Conservation (phyloP, 2,113 vertebrate genomes). For the Leptosomus discolor region DNA sequence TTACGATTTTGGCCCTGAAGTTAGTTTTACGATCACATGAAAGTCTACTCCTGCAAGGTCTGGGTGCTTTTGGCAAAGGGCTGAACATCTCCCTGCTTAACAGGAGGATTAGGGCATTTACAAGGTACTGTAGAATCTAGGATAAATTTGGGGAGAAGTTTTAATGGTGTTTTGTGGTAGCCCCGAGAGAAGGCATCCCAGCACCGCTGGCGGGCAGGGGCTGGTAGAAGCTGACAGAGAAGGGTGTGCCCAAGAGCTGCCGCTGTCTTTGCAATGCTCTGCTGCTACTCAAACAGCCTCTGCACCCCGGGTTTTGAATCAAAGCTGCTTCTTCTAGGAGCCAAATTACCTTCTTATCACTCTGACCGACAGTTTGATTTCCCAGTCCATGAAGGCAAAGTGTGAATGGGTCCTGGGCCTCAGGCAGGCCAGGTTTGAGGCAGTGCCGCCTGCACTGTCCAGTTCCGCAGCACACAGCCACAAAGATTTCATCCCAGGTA, state of each 20-base stretch:
- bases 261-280: fast-evolving
- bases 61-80: not conserved
- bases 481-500: not conserved
- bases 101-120: not conserved
- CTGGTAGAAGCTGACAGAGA: not conserved
- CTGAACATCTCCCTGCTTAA: not conserved
- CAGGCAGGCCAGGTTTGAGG: not conserved
- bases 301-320: fast-evolving
- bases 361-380: not conserved
- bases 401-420: not conserved
- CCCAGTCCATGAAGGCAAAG: not conserved
- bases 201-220: not conserved
- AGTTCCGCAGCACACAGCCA: fast-evolving
- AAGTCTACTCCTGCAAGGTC: not conserved
- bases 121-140: not conserved
- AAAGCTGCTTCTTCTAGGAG: not conserved
- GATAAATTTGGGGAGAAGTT: not conserved
- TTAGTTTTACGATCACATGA: not conserved
- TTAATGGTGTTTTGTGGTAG: not conserved
- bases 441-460: fast-evolving
- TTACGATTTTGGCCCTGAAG: conserved; percentile 3
- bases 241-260: not conserved
- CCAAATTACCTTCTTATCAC: not conserved
- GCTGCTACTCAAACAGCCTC: not conserved
- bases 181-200: not conserved